A percentile compares a stretch with the other conserved stretches of the same genome.
phyloP scores from a whole-genome alignment of 2,113 vertebrate genomes.

The Tachuris rubrigastra region DNA sequence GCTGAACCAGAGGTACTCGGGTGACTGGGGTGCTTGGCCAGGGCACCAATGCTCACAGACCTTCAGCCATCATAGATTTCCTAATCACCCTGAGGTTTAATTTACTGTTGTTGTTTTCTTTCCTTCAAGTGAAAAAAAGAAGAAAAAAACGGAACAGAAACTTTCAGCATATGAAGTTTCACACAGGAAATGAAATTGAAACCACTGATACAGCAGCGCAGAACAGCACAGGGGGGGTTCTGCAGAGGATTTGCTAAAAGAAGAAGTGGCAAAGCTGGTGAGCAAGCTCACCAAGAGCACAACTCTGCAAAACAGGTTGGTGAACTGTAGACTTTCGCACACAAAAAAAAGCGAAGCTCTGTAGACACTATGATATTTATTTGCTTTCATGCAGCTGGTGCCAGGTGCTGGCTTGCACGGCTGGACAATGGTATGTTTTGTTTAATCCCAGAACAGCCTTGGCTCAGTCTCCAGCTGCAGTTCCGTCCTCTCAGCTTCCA shows the following conservation, averaged over 20 bases:
- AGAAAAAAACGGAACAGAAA: constrained; percentile 16
- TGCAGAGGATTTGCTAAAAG: neutral
- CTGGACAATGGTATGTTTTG: neutral
- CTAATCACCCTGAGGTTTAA: neutral
- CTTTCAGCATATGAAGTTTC: neutral
- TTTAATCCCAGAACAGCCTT: neutral
- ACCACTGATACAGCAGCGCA: neutral
- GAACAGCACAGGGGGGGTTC: neutral
- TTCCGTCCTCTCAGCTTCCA: neutral
- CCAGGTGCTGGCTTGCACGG: neutral
- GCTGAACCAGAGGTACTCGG: rapidly evolving
- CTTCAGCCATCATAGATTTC: neutral
- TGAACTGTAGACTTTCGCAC: neutral
- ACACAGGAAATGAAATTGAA: constrained; percentile 43
- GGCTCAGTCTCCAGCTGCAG: neutral
- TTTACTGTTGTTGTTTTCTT: constrained; percentile 18
- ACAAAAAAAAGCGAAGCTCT: neutral
- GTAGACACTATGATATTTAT: neutral
- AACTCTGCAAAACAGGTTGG: neutral
- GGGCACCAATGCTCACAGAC: neutral
- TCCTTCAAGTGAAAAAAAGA: neutral
- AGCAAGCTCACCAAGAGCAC: neutral
- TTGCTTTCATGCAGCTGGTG: constrained; percentile 21
- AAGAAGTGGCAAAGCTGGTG: constrained; percentile 8
- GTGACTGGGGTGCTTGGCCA: neutral